Evolutionary conservation across 2,888 invertebrate genomes (phyloP).

Genomic region (Cataglyphis livida): DNA sequence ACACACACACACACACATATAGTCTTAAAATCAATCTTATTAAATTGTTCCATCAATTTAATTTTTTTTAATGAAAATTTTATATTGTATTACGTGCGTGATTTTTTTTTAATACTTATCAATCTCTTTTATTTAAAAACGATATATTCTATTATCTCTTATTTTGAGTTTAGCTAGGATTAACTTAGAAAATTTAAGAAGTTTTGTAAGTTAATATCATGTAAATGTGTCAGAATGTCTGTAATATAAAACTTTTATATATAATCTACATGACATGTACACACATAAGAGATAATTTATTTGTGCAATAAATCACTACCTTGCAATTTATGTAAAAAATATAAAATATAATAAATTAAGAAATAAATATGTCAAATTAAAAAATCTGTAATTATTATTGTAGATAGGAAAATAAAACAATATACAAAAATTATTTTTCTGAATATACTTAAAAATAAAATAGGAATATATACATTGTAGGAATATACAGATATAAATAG

Average conservation of each 20-base stretch:
- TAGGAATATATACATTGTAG: background rate
- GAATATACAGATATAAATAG: background rate
- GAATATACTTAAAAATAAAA: background rate
- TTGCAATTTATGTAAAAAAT: background rate
- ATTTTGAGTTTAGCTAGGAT: background rate
- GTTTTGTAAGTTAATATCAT: background rate
- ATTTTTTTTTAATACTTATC: background rate
- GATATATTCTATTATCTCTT: background rate
- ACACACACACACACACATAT: background rate
- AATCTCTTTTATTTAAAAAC: background rate
- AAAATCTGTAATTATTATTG: background rate
- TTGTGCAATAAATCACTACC: background rate
- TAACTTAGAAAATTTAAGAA: background rate
- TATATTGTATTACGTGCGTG: background rate
- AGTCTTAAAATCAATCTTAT: background rate
- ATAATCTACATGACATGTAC: background rate
- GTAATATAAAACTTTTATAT: background rate
- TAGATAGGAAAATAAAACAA: background rate
- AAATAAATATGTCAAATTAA: background rate
- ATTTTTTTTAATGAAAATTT: background rate
- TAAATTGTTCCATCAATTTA: background rate
- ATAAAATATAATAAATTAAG: background rate
- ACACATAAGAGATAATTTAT: background rate
- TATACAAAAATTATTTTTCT: background rate
- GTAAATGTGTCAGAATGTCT: background rate